Evolutionary conservation across 2,888 invertebrate species (phyloP), one percentile per base, ranked within the genome.

Genomic region (Thymelicus acteon): DNA sequence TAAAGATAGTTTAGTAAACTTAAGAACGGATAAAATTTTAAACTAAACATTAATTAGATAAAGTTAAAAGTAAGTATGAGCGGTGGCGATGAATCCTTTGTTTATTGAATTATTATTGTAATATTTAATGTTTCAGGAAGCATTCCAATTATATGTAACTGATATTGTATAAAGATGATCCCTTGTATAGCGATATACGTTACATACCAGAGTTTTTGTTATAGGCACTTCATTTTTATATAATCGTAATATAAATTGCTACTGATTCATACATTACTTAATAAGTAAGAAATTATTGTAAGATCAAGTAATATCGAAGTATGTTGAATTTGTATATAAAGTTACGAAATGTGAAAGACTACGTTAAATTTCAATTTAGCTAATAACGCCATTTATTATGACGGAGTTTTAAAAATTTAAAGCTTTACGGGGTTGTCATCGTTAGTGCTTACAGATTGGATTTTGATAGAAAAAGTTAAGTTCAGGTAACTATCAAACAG

Each of bases 271-370:
- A 48, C 24, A 31, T 65, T 65, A 40, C 40, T 19, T 57, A 63
- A 15, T 37, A 65, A 54, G 44, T 57, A 63, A 61, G 54, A 37
- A 68, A 62, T 39, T 24, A 58, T 7, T 63, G 10, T 48, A 49
- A 60, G 62, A 62, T 44, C 19, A 63, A 60, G 0, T 58, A 64
- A 49, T 70, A 63, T 63, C 49, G 31, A 47, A 49, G 19, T 44
- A 10, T 60, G 64, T 81, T 85, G 84, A 83, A 85, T 87, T 87
- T 88, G 89, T 88, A 87, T 82, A 89, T 87, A 87, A 87, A 82
- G 76, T 77, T 80, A 84, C 80, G 83, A 85, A 85, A 88, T 81
- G 79, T 82, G 82, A 84, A 87, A 85, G 84, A 86, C 85, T 86
- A 84, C 82, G 76, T 73, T 72, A 74, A 73, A 71, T 68, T 78